Base-by-base conservation (phyloP, 2,113 vertebrate species). In the Heterotis niloticus region DNA sequence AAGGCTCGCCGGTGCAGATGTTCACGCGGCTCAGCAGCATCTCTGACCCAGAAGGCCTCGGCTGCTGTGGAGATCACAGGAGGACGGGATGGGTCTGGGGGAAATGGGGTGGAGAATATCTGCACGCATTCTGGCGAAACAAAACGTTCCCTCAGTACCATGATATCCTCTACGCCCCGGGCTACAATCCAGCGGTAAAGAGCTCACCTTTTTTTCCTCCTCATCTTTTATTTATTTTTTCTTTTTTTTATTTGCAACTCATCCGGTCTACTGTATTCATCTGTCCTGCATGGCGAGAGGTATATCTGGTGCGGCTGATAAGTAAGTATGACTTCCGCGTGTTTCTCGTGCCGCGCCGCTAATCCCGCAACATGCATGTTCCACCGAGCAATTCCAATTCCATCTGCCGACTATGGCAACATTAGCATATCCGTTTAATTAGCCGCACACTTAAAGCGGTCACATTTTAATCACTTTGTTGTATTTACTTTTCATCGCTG, bases 401-500 rank as follows among this genome's bases (percentile, higher is more conserved):
- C 95, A 97, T 98, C 97, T 98, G 96, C 97, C 97, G 96, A 96
- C 94, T 95, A 96, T 96, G 96, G 97, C 96, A 95, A 95, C 96
- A 99, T 98, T 98, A 96, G 96, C 96, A 98, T 98, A 98, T 95
- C 94, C 95, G 94, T 96, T 98, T 99, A 98, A 99, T 99, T 98
- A 98, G 96, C 92, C 89, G 90, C 90, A 90, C 87, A 93, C 95
- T 96, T 95, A 95, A 96, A 94, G 92, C 95, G 94, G 95, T 93
- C 92, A 93, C 93, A 92, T 94, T 95, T 97, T 96, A 98, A 98
- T 98, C 96, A 97, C 95, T 95, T 94, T 93, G 92, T 94, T 94
- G 95, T 98, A 96, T 97, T 98, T 95, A 95, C 94, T 94, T 91
- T 94, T 74, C 54, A 54, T 72, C 34, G 34, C 23, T 5, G 91